Evolutionary conservation across 64 coral and sea anemone species (phyloP).

Genomic region (Pachyseris speciosa): DNA sequence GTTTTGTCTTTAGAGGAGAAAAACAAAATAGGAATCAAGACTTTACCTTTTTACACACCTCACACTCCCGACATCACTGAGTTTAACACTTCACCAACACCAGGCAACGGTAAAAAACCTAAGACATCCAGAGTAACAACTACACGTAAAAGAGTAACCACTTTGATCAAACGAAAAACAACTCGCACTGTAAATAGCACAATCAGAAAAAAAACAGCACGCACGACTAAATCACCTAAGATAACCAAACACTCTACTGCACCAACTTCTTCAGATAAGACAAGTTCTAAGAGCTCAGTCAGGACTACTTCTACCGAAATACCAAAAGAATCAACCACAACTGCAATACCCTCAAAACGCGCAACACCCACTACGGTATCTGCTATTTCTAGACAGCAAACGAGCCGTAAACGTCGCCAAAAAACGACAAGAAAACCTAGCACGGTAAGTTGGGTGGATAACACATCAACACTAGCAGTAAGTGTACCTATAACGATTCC

Average conservation of each 20-base stretch:
- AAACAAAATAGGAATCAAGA: neutral
- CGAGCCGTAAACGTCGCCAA: no score
- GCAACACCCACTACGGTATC: neutral
- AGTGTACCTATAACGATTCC: neutral
- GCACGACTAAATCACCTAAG: conserved; percentile 1
- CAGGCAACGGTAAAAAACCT: neutral
- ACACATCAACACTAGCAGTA: neutral
- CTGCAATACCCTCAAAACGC: neutral
- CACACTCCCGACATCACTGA: neutral
- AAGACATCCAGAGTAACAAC: conserved; percentile 9
- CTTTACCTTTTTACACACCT: neutral
- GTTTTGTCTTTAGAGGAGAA: conserved; percentile 23
- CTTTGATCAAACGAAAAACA: conserved; percentile 9
- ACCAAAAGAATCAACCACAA: neutral
- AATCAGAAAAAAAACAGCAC: neutral
- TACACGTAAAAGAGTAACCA: conserved; percentile 11
- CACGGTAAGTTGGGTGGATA: neutral
- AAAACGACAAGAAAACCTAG: no score
- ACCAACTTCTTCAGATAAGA: neutral
- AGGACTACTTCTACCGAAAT: neutral
- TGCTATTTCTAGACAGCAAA: neutral
- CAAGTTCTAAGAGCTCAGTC: neutral
- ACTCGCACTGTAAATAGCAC: neutral
- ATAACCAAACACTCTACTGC: conserved; percentile 9
- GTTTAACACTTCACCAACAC: neutral